Evolutionary conservation across 2,797 vertebrate species (phyloP), one percentile per base, ranked within the genome.

Genomic region (Columba guinea): DNA sequence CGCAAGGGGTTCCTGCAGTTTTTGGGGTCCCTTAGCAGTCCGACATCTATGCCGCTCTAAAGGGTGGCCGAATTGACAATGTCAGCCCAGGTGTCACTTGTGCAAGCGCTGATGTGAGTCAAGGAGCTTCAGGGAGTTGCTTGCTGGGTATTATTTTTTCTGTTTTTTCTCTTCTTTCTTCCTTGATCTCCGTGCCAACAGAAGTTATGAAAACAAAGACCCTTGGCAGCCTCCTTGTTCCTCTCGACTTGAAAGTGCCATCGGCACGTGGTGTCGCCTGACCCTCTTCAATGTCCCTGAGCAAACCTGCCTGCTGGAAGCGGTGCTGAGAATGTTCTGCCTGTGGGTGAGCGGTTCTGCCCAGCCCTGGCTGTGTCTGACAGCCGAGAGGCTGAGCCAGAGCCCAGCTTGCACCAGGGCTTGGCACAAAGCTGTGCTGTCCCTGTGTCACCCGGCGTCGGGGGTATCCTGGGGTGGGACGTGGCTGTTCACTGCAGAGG

Each of bases 221-320:
- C 65, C 64, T 94, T 95, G 91, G 91, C 93, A 90, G 56, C 74
- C 34, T 39, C 63, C 52, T 46, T 80, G 55, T 59, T 90, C 84
- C 91, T 78, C 63, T 83, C 58, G 71, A 89, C 74, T 95, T 94
- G 65, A 80, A 93, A 89, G 69, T 82, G 77, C 94, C 87, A 75
- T 84, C 32, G 56, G 65, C 22, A 23, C 12, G 48, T 83, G 80
- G 78, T 81, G 63, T 64, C 91, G 49, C 91, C 70, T 56, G 65
- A 63, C 81, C 87, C 53, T 85, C 91, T 77, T 73, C 12, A 83
- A 14, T 67, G 83, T 69, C 81, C 60, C 22, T 59, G 69, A 81
- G 71, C 62, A 76, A 89, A 34, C 48, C 48, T 71, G 62, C 34
- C 53, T 1, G 0, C n/a, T 75, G 44, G 19, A 19, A 46, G 44